These are phyloP conservation scores for Platycercus adscitus DNA, from an alignment of 2,113 vertebrate species.

Conservation along the genomic window DNA sequence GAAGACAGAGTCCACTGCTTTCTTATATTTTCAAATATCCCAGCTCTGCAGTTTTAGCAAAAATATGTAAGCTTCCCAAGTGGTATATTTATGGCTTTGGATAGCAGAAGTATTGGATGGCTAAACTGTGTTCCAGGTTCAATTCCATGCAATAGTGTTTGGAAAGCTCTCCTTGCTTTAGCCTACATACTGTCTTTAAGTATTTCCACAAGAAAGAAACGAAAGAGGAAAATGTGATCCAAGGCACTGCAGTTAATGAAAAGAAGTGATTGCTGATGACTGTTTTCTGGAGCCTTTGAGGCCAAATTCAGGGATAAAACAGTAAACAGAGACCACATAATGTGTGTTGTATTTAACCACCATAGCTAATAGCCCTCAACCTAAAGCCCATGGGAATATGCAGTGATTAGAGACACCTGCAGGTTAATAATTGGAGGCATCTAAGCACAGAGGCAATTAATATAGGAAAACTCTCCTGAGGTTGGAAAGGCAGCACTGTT, in stretches of 20 bases:
- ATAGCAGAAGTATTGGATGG: not conserved
- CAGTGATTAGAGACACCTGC: conserved; percentile 81
- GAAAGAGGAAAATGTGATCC: not conserved
- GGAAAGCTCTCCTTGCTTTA: not conserved
- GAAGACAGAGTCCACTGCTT: conserved; percentile 27
- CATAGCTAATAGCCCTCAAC: conserved; percentile 72
- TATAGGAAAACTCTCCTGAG: conserved; percentile 65
- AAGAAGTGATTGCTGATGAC: conserved; percentile 50
- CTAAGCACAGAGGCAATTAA: conserved; percentile 82
- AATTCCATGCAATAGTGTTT: not conserved
- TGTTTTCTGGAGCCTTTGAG: conserved; percentile 57
- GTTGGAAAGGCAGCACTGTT: conserved; percentile 24
- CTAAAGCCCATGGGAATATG: conserved; percentile 73
- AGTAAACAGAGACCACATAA: conserved; percentile 68
- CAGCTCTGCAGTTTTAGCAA: not conserved
- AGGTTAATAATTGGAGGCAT: conserved; percentile 82
- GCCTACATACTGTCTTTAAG: not conserved
- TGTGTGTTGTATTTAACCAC: conserved; percentile 73
- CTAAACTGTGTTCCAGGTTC: not conserved
- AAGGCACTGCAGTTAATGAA: conserved; percentile 40
- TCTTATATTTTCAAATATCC: not conserved
- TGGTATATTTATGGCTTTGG: conserved; percentile 1
- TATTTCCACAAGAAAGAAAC: not conserved
- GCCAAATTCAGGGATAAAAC: conserved; percentile 58
- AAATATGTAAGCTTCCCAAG: not conserved